Percentiles rank a stretch among this genome's conserved stretches.
Conservation (phyloP, 2,797 vertebrate genomes). For the Xyrichtys novacula region DNA sequence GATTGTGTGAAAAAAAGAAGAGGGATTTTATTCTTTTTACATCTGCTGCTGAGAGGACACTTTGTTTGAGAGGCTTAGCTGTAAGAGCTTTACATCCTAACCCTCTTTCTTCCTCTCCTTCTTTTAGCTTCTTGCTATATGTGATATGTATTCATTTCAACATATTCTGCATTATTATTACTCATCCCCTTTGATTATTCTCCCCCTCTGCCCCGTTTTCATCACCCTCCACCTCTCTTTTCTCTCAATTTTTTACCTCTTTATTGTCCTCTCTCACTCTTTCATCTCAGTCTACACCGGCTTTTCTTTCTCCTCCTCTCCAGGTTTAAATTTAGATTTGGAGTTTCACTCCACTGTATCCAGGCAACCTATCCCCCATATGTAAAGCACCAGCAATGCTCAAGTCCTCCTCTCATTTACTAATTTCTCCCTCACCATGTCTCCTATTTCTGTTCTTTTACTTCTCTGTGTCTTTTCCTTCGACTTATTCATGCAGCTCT, state of each 20-base stretch:
- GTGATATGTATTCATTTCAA: not conserved
- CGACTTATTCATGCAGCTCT: not conserved
- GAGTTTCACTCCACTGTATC: constrained; percentile 80
- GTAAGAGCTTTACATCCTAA: constrained; percentile 43
- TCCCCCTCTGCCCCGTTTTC: constrained; percentile 12
- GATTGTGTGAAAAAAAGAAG: not conserved
- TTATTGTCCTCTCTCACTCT: constrained; percentile 36
- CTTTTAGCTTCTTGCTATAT: not conserved
- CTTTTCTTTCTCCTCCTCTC: constrained; percentile 43
- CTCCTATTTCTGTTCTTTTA: not conserved
- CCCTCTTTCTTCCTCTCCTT: constrained; percentile 2
- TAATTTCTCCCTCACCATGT: not conserved
- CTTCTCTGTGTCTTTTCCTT: not conserved
- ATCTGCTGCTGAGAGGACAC: constrained; percentile 24
- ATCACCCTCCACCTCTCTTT: constrained; percentile 18
- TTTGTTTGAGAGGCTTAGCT: constrained; percentile 46
- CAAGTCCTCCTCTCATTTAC: constrained; percentile 7
- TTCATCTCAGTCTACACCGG: constrained; percentile 36
- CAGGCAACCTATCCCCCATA: constrained; percentile 77
- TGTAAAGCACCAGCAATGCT: constrained; percentile 60
- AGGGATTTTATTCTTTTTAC: not conserved
- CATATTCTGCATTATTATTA: not conserved
- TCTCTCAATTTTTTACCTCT: constrained; percentile 31
- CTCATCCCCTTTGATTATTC: not conserved
- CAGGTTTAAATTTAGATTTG: constrained; percentile 83